These are phyloP conservation scores for Lasioglossum marginatum DNA, from an alignment of 2,888 invertebrate species.

Conservation along the genomic window DNA sequence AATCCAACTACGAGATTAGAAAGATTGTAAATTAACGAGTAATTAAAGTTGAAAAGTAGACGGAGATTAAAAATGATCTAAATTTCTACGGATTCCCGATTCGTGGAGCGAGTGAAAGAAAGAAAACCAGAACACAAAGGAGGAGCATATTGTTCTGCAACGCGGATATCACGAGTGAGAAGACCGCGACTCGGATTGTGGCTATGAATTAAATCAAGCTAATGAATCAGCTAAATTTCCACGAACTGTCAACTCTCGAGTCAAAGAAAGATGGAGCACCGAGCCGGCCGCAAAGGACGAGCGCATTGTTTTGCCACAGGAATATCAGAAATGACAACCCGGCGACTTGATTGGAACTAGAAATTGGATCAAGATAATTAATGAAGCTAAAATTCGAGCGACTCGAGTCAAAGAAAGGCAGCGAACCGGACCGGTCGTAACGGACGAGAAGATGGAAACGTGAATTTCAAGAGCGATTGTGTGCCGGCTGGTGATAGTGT, in stretches of 20 bases:
- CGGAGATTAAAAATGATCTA: neutral
- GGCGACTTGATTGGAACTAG: neutral
- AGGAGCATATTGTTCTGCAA: neutral
- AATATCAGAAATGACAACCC: neutral
- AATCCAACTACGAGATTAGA: no score
- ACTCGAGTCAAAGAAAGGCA: neutral
- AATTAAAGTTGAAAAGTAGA: neutral
- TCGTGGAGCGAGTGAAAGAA: neutral
- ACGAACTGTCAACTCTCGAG: neutral
- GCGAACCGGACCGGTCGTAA: neutral
- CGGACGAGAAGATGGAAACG: neutral
- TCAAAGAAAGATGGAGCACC: neutral
- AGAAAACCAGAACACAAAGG: neutral
- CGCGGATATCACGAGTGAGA: neutral
- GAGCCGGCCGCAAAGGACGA: neutral
- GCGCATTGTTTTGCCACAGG: neutral
- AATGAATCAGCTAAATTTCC: neutral
- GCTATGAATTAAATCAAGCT: neutral
- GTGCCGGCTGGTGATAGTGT: neutral
- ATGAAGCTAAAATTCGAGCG: neutral
- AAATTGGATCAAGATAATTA: neutral
- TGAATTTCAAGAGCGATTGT: neutral
- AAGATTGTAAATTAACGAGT: no score
- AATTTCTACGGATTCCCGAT: neutral
- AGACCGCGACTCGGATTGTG: neutral